A percentile compares a stretch with the other conserved stretches of the same genome.
Evolutionary conservation across 1,140 invertebrate genomes (phyloP).

Genomic region (Cyphomyrmex costatus): DNA sequence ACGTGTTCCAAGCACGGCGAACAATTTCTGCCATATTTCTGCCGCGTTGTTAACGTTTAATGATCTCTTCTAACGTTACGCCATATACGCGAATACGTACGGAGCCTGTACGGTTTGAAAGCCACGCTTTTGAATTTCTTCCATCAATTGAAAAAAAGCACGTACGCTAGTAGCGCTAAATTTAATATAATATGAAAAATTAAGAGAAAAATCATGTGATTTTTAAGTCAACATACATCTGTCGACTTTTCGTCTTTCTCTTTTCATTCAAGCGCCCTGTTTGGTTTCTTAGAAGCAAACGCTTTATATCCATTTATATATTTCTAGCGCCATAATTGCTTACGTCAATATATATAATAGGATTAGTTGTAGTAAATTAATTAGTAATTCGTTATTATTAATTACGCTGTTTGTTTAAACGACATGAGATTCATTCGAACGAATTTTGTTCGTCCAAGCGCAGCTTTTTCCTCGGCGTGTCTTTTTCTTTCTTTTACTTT

Average conservation of each 20-base stretch:
- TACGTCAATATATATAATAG: neutral
- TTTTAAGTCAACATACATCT: neutral
- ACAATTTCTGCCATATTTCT: constrained; percentile 5
- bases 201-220: neutral
- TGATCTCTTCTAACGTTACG: neutral
- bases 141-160: neutral
- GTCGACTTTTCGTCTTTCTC: neutral
- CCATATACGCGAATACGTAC: neutral
- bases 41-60: constrained; percentile 21
- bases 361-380: neutral
- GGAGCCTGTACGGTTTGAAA: neutral
- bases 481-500: constrained; percentile 30
- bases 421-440: neutral
- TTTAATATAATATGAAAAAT: neutral
- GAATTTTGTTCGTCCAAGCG: constrained; percentile 47
- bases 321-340: neutral
- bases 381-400: constrained; percentile 17
- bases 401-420: constrained; percentile 3
- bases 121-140: constrained; percentile 13
- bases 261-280: neutral
- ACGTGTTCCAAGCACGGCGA: neutral
- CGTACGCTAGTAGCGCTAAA: neutral
- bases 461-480: constrained; percentile 14
- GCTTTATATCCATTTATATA: constrained; percentile 16
- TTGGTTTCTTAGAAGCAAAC: neutral